Conservation (phyloP, 2,888 invertebrate species). For the Cacoxenus indagator region DNA sequence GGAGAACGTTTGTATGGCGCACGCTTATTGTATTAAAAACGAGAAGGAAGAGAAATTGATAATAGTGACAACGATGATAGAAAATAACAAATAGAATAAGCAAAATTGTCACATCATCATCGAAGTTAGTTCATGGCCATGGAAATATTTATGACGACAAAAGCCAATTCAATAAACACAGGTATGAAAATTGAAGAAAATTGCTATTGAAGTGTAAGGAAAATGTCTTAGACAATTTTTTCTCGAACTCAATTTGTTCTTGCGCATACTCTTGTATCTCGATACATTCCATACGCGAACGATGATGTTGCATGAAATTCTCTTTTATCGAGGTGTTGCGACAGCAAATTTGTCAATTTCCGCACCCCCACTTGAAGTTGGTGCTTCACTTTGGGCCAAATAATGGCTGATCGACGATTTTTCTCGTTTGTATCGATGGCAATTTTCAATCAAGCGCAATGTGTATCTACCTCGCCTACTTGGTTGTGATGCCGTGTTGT, state of each 20-base stretch:
- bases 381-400: neutral
- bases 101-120: neutral
- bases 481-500: neutral
- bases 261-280: neutral
- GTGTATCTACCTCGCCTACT: too few relatives aligned
- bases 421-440: neutral
- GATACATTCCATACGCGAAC: neutral
- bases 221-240: neutral
- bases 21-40: constrained; percentile 5
- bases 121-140: neutral
- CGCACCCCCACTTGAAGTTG: neutral
- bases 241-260: neutral
- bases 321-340: neutral
- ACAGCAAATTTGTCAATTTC: neutral
- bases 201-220: neutral
- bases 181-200: neutral
- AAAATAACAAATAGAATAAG: neutral
- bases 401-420: neutral
- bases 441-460: constrained; percentile 5
- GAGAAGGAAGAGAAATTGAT: constrained; percentile 11
- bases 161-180: neutral
- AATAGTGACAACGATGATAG: constrained; percentile 10
- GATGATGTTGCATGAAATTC: neutral
- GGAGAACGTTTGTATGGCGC: neutral
- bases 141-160: neutral